phyloP scores from a whole-genome alignment of 2,888 invertebrate genomes.

The Eudemis profundana region DNA sequence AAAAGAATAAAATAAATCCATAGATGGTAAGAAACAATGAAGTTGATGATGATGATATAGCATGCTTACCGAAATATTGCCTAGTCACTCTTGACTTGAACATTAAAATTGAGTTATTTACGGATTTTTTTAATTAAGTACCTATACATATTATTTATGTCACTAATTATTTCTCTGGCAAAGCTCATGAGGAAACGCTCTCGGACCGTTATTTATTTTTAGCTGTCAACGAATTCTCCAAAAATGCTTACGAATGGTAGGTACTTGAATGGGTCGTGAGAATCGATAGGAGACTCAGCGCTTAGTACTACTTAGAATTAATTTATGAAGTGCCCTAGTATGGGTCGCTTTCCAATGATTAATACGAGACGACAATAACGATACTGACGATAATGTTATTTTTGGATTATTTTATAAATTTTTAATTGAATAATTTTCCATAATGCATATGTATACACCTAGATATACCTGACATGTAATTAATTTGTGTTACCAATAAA shows the following conservation, averaged over 20 bases:
- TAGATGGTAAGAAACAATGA: too few species aligned
- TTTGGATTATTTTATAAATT: too few species aligned
- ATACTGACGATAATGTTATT: background rate
- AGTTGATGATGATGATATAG: too few species aligned
- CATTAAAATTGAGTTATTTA: too few species aligned
- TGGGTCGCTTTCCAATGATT: constrained; percentile 50
- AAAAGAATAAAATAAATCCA: too few species aligned
- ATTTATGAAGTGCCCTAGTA: constrained; percentile 64
- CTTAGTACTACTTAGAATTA: constrained; percentile 59
- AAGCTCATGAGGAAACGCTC: background rate
- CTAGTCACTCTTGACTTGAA: too few species aligned
- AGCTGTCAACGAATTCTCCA: constrained; percentile 20
- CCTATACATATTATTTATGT: background rate
- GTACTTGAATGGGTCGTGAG: constrained; percentile 35
- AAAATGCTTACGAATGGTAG: constrained; percentile 17
- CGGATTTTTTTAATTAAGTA: too few species aligned
- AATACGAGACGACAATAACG: constrained; percentile 10
- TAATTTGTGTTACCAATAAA: too few species aligned
- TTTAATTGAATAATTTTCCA: too few species aligned
- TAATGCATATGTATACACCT: too few species aligned
- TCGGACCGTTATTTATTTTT: constrained; percentile 1
- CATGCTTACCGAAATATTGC: too few species aligned
- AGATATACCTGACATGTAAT: too few species aligned
- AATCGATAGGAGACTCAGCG: constrained; percentile 18
- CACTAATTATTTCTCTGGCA: background rate